Percentiles rank a stretch among this genome's conserved stretches.
These are phyloP conservation scores for Parapristionchus giblindavisi DNA, from an alignment of 2,888 invertebrate species.

Conservation along the genomic window DNA sequence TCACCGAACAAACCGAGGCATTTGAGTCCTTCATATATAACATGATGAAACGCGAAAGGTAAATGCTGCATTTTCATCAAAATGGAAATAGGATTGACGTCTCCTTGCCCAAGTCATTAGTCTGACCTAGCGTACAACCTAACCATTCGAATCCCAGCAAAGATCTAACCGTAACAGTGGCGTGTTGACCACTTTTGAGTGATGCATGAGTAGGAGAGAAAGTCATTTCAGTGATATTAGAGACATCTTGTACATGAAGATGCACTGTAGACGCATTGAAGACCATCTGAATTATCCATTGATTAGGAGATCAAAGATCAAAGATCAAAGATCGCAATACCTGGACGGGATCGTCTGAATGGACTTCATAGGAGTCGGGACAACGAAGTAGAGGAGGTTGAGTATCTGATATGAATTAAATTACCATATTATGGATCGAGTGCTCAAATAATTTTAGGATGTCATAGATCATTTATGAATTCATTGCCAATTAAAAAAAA, in stretches of 20 bases:
- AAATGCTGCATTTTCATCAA: too few relatives aligned
- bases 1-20: too few relatives aligned
- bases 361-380: slow-evolving; percentile 67
- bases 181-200: slow-evolving; percentile 54
- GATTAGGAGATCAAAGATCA: not conserved
- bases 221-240: slow-evolving; percentile 64
- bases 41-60: too few relatives aligned
- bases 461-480: too few relatives aligned
- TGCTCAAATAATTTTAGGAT: too few relatives aligned
- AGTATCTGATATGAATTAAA: slow-evolving; percentile 55
- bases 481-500: too few relatives aligned
- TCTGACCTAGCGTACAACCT: too few relatives aligned
- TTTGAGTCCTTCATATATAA: too few relatives aligned
- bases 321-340: not conserved
- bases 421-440: not conserved
- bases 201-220: slow-evolving; percentile 62
- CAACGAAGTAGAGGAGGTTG: slow-evolving; percentile 69
- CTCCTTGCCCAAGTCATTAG: too few relatives aligned
- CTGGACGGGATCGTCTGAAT: slow-evolving; percentile 26
- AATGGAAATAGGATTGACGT: too few relatives aligned
- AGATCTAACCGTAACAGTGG: slow-evolving; percentile 55
- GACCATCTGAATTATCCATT: slow-evolving; percentile 42
- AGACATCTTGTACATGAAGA: slow-evolving; percentile 67
- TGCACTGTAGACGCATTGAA: slow-evolving; percentile 66
- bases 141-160: too few relatives aligned